phyloP scores from a whole-genome alignment of 2,113 vertebrate genomes.

The Embiotoca jacksoni region DNA sequence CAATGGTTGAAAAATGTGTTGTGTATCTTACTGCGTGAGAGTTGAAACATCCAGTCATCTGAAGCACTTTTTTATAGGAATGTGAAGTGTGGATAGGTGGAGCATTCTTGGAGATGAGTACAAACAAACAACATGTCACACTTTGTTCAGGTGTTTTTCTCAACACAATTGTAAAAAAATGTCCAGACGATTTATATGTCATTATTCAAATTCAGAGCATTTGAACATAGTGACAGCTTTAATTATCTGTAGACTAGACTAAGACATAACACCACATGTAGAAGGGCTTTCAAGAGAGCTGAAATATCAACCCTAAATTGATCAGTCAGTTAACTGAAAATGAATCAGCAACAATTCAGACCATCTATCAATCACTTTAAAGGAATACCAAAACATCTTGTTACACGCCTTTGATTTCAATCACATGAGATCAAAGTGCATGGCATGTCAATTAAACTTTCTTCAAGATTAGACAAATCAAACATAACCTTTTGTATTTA shows the following conservation, averaged over 20 bases:
- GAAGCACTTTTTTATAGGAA: conserved; percentile 12
- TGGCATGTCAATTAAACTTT: too few species aligned
- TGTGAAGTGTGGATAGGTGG: conserved; percentile 21
- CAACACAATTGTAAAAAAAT: too few species aligned
- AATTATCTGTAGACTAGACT: background rate
- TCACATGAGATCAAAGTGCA: too few species aligned
- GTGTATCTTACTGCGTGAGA: background rate
- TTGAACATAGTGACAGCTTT: background rate
- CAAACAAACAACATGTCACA: background rate
- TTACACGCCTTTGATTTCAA: background rate
- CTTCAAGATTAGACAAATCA: too few species aligned
- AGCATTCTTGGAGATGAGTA: conserved; percentile 5
- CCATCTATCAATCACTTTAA: background rate
- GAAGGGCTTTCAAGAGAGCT: too few species aligned
- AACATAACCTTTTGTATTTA: too few species aligned
- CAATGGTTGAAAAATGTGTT: background rate
- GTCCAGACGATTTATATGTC: too few species aligned
- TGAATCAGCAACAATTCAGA: background rate
- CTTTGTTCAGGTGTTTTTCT: too few species aligned
- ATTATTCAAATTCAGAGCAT: too few species aligned
- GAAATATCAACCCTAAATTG: background rate
- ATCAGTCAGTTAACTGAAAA: background rate
- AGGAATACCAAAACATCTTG: background rate
- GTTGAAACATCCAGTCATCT: conserved; percentile 13
- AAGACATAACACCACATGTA: background rate